Evolutionary conservation across 2,888 invertebrate species (phyloP).

Genomic region (Brassicogethes aeneus): DNA sequence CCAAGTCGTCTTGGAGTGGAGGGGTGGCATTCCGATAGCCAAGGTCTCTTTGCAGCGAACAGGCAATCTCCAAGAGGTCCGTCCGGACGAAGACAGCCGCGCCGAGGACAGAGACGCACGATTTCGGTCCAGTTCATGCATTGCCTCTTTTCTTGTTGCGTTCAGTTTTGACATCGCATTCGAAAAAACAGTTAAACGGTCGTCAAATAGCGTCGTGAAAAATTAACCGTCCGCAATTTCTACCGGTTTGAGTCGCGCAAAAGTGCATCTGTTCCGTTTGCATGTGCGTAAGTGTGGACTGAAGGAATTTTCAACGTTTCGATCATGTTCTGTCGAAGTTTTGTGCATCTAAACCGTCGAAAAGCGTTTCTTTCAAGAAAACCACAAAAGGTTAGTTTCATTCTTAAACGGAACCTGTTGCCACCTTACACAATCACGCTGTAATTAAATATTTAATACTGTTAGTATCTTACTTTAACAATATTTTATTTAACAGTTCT

Average conservation of each 20-base stretch:
- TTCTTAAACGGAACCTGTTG: too few relatives aligned
- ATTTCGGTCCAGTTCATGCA: background rate
- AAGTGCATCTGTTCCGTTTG: background rate
- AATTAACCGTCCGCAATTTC: background rate
- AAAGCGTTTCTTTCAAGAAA: too few relatives aligned
- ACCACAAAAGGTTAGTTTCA: too few relatives aligned
- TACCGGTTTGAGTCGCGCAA: background rate
- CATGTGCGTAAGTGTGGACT: background rate
- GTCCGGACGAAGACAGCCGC: conserved; percentile 7
- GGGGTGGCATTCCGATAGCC: conserved; percentile 28
- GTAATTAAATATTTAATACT: too few relatives aligned
- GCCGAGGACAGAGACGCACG: background rate
- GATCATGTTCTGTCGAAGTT: too few relatives aligned
- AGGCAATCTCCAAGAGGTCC: conserved; percentile 9
- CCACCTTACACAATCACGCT: too few relatives aligned
- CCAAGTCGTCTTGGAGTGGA: conserved; percentile 11
- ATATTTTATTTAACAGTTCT: too few relatives aligned
- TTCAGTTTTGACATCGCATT: background rate
- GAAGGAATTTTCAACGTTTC: too few relatives aligned
- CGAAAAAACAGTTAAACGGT: background rate
- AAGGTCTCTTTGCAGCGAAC: conserved; percentile 23
- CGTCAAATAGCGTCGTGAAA: background rate
- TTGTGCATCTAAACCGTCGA: too few relatives aligned
- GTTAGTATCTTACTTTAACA: too few relatives aligned
- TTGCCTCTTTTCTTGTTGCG: background rate